phyloP scores from a whole-genome alignment of 2,888 invertebrate genomes.

The Nephrotoma flavescens region DNA sequence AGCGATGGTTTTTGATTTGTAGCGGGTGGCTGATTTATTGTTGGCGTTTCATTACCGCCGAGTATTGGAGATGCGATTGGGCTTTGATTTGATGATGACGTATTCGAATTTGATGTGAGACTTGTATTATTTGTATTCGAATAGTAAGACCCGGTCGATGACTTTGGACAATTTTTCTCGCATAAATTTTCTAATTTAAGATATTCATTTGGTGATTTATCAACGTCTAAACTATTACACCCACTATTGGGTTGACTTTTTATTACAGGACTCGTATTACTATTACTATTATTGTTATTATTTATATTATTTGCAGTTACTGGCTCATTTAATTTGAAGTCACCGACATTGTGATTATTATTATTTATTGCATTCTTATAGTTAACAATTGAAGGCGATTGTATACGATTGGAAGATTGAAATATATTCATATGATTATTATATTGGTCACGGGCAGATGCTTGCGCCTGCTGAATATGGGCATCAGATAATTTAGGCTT shows the following conservation, averaged over 20 bases:
- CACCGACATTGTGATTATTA: slow-evolving; percentile 17
- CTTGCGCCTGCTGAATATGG: slow-evolving; percentile 30
- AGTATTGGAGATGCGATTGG: slow-evolving; percentile 14
- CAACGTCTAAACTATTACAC: slow-evolving; percentile 23
- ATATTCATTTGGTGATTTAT: slow-evolving; percentile 24
- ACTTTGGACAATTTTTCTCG: slow-evolving; percentile 32
- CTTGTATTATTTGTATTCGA: slow-evolving; percentile 37
- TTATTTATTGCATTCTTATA: slow-evolving; percentile 10
- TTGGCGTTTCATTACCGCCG: slow-evolving; percentile 17
- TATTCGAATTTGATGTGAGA: slow-evolving; percentile 7
- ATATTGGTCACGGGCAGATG: slow-evolving; percentile 29
- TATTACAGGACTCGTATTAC: neutral
- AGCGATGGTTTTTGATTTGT: slow-evolving; percentile 20
- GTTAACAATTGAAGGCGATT: slow-evolving; percentile 9
- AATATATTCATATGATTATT: slow-evolving; percentile 17
- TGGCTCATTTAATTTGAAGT: slow-evolving; percentile 31
- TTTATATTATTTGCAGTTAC: slow-evolving; percentile 20
- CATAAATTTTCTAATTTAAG: slow-evolving; percentile 31
- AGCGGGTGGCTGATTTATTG: neutral
- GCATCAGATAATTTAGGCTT: slow-evolving; percentile 53
- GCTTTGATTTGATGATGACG: slow-evolving; percentile 8
- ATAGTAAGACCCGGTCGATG: slow-evolving; percentile 44
- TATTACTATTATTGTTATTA: slow-evolving; percentile 4
- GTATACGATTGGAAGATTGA: slow-evolving; percentile 10
- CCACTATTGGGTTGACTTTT: slow-evolving; percentile 30